These are phyloP conservation scores for Drosophila asahinai DNA, from an alignment of 1,140 invertebrate genomes.

Conservation along the genomic window DNA sequence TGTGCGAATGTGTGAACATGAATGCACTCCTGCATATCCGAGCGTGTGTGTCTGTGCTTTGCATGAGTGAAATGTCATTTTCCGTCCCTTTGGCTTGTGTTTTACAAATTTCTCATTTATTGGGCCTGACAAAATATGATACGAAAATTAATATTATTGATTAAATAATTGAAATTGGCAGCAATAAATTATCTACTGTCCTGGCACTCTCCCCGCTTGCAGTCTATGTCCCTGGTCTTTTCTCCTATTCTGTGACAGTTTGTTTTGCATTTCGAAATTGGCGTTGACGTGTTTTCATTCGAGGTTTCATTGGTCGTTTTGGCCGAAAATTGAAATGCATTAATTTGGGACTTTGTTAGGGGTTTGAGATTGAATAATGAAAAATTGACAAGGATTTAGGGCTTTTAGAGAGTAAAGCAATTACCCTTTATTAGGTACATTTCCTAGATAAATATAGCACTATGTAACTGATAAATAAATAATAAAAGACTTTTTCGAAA, in stretches of 20 bases:
- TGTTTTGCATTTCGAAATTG: slow-evolving; percentile 43
- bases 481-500: neutral
- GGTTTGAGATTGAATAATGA: neutral
- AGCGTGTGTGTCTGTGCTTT: slow-evolving; percentile 28
- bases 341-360: slow-evolving; percentile 1
- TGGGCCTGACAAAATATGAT: slow-evolving; percentile 84
- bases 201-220: neutral
- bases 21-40: slow-evolving; percentile 33
- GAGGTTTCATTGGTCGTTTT: slow-evolving; percentile 13
- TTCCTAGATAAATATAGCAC: too few relatives aligned
- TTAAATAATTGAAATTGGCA: slow-evolving; percentile 84
- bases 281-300: slow-evolving; percentile 53
- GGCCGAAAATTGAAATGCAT: slow-evolving; percentile 29
- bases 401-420: neutral
- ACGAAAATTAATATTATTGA: slow-evolving; percentile 85
- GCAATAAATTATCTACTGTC: slow-evolving; percentile 37
- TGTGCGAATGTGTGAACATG: slow-evolving; percentile 73
- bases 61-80: slow-evolving; percentile 73
- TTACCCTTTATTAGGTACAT: too few relatives aligned
- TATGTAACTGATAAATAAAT: too few relatives aligned
- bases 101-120: slow-evolving; percentile 83
- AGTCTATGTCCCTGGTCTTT: neutral
- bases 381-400: neutral
- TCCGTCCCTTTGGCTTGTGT: slow-evolving; percentile 58
- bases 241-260: slow-evolving; percentile 42